Base-by-base conservation (phyloP, 2,888 invertebrate genomes). In the Drymonia ruficornis region DNA sequence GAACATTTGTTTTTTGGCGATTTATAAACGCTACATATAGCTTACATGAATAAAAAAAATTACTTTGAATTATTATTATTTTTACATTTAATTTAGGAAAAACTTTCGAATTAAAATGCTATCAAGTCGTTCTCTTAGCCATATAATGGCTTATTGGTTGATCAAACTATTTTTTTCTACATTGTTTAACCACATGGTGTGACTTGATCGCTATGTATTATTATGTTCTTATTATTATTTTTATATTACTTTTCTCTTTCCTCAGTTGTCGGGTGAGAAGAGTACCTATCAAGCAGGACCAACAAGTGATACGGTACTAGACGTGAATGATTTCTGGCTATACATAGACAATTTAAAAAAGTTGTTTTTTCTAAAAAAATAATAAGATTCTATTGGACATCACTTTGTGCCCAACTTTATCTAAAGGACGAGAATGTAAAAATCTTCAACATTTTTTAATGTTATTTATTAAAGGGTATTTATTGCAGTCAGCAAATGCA, bases 181-280 rank as follows among this genome's bases (percentile, higher is more conserved):
- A 11, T 11, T 31, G 5, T 31, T 36, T 36, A 4, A 36, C 36
- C 36, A n/a, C 36, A n/a, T n/a, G 3, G 13, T n/a, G 36, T 31
- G 12, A 11, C 11, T 31, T 31, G 12, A 12, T 12, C 9, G 4
- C 31, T 31, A 23, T 4, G 23, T 23, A 23, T 23, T 23, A 6
- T 23, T 23, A 23, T 23, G 23, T 2, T 23, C 23, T 23, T 4
- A 6, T 31, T 3, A 9, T 11, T 11, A 31, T 8, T 8, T 28
- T 8, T 29, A 23, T 28, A 28, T 45, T 12, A 36, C 5, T 40
- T 40, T 18, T 45, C 15, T 28, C 15, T 28, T 15, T 45, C 28
- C 45, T 45, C 45, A 45, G 45, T 45, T 43, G 43, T 43, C 19
- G 45, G 28, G 45, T 28, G 45, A 45, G 45, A 45, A 45, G 45